phyloP scores from a whole-genome alignment of 1,140 invertebrate genomes.

The Wasmannia auropunctata region DNA sequence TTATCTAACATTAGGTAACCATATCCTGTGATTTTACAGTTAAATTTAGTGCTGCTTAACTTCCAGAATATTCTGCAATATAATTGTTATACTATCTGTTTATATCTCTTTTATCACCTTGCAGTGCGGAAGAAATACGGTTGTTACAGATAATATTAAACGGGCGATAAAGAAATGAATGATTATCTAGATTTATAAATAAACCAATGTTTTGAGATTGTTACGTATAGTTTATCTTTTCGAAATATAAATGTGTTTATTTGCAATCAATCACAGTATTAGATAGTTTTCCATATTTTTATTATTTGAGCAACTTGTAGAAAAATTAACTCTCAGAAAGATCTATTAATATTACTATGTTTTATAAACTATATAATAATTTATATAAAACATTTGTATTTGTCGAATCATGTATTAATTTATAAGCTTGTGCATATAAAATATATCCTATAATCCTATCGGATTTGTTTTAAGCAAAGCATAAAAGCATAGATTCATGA shows the following conservation, averaged over 20 bases:
- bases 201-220: slow-evolving; percentile 9
- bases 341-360: slow-evolving; percentile 42
- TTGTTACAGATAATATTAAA: not conserved
- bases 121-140: slow-evolving; percentile 24
- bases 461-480: not conserved
- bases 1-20: slow-evolving; percentile 2
- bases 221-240: slow-evolving; percentile 27
- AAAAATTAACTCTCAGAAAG: slow-evolving; percentile 3
- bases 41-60: slow-evolving; percentile 15
- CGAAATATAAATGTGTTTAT: slow-evolving; percentile 19
- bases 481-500: not conserved
- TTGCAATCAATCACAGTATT: slow-evolving; percentile 35
- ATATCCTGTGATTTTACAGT: slow-evolving; percentile 26
- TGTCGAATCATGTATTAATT: not conserved
- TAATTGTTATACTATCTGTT: slow-evolving; percentile 44
- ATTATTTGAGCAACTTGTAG: slow-evolving; percentile 13
- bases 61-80: slow-evolving; percentile 58
- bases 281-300: slow-evolving; percentile 21
- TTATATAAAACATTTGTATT: slow-evolving; percentile 42
- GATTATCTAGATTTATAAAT: slow-evolving; percentile 7
- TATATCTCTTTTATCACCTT: not conserved
- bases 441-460: not conserved
- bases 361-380: slow-evolving; percentile 45
- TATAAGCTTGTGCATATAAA: not conserved
- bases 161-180: not conserved